Conservation (phyloP, 2,797 vertebrate species). For the Propithecus perrieri region DNA sequence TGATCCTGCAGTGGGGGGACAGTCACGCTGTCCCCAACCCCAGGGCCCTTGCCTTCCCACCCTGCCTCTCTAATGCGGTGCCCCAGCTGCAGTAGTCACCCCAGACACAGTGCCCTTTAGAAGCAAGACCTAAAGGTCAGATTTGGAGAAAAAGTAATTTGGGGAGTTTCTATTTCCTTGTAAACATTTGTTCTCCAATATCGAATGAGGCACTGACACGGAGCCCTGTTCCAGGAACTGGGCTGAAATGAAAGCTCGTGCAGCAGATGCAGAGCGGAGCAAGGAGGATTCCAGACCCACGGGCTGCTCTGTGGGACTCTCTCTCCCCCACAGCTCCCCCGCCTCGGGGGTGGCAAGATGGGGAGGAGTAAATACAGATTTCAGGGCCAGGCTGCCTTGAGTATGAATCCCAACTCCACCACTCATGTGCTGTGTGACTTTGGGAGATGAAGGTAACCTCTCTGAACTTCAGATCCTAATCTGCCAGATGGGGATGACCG, state of each 20-base stretch:
- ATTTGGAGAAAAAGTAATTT: not conserved
- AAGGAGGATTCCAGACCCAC: no score
- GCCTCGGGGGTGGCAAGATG: accelerated
- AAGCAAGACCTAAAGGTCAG: slow-evolving; percentile 13
- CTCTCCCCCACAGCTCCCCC: accelerated
- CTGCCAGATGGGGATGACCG: not conserved
- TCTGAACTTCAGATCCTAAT: not conserved
- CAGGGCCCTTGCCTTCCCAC: not conserved
- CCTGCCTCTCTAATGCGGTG: not conserved
- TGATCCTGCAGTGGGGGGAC: not conserved
- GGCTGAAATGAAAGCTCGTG: not conserved
- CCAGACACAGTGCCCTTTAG: not conserved
- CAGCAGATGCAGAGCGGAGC: not conserved
- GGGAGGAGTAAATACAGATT: not conserved
- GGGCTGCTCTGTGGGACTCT: not conserved
- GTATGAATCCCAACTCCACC: not conserved
- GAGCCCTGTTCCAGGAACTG: slow-evolving; percentile 12
- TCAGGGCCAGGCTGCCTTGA: not conserved
- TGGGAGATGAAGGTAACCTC: not conserved
- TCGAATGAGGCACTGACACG: not conserved
- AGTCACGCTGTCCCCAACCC: not conserved
- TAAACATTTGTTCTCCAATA: not conserved
- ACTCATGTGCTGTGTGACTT: not conserved
- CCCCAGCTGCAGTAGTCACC: not conserved
- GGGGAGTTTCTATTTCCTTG: slow-evolving; percentile 30